A percentile compares a stretch with the other conserved stretches of the same genome.
These are phyloP conservation scores for Australoheros facetus DNA, from an alignment of 2,797 vertebrate genomes.

Conservation along the genomic window DNA sequence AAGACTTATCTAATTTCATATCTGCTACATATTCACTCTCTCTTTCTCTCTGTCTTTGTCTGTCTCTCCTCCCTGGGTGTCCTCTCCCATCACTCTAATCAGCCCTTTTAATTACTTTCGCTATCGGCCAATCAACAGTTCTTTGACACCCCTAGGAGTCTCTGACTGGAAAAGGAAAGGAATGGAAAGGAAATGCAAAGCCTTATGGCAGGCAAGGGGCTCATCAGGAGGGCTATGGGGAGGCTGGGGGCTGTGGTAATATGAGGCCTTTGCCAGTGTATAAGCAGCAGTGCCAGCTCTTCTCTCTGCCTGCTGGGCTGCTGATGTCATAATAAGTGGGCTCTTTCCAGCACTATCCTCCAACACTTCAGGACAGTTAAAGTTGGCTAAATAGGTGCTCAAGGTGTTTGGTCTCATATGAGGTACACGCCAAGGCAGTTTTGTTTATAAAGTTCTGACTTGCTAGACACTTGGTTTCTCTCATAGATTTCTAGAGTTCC, in stretches of 20 bases:
- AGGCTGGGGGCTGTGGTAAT: constrained; percentile 33
- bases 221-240: constrained; percentile 46
- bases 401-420: background rate
- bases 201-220: constrained; percentile 44
- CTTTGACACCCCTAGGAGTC: constrained; percentile 66
- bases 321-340: constrained; percentile 70
- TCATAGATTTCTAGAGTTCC: too few relatives aligned
- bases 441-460: too few relatives aligned
- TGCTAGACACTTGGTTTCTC: too few relatives aligned
- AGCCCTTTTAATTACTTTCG: constrained; percentile 76
- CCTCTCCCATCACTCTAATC: constrained; percentile 79
- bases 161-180: constrained; percentile 37
- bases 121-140: constrained; percentile 59
- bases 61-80: constrained; percentile 44
- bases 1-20: constrained; percentile 47
- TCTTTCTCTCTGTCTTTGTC: background rate
- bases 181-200: constrained; percentile 32
- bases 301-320: constrained; percentile 41
- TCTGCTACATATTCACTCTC: background rate
- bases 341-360: constrained; percentile 30
- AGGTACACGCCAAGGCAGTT: too few relatives aligned
- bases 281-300: constrained; percentile 56
- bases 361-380: constrained; percentile 3
- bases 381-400: constrained; percentile 14
- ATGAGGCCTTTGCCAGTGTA: constrained; percentile 54